These are phyloP conservation scores for Sylvicapra grimmia DNA, from an alignment of 2,113 vertebrate species.

Conservation along the genomic window DNA sequence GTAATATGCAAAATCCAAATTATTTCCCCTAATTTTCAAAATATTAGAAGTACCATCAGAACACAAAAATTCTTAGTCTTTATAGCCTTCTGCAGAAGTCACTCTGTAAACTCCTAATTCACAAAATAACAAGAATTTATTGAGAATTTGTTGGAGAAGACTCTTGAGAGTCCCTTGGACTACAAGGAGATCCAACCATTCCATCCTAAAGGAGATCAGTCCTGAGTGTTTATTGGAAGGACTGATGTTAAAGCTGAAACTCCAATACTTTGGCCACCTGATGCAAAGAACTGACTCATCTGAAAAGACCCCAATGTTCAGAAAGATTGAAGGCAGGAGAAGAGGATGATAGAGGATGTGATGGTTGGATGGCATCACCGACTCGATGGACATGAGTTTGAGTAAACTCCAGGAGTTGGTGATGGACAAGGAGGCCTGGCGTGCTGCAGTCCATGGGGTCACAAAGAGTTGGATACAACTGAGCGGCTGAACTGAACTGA, in stretches of 20 bases:
- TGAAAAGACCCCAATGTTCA: background rate
- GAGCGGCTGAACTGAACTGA: background rate
- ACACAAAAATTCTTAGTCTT: background rate
- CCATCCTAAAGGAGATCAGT: background rate
- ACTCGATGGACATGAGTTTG: background rate
- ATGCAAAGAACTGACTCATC: background rate
- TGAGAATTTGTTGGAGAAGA: background rate
- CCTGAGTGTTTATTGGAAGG: background rate
- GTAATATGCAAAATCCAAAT: background rate
- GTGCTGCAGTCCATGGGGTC: background rate
- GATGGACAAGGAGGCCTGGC: background rate
- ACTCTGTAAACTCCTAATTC: background rate
- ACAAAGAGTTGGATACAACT: background rate
- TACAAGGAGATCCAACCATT: background rate
- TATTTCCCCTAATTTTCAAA: background rate
- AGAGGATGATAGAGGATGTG: background rate
- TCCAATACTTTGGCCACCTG: background rate
- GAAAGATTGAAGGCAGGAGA: background rate
- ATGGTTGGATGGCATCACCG: background rate
- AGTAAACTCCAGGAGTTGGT: background rate
- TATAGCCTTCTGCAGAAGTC: background rate
- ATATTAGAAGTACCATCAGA: background rate
- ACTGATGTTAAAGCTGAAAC: background rate
- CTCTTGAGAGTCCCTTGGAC: background rate
- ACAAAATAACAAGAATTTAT: background rate